Base-by-base conservation (phyloP, 1,140 invertebrate species). In the Calliphora vicina region DNA sequence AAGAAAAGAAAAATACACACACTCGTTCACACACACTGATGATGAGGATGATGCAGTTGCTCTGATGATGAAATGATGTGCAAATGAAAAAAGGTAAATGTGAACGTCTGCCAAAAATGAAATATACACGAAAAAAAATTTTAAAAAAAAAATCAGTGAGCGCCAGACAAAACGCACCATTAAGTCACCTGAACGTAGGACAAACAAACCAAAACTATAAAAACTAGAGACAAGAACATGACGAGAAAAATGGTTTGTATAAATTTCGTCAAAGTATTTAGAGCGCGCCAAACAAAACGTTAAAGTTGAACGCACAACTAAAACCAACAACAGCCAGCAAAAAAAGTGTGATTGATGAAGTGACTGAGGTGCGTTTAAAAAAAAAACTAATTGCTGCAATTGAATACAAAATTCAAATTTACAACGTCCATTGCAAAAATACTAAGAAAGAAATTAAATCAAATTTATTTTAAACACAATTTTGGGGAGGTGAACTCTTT, bases 111-210 rank as follows among this genome's bases (percentile, higher is more conserved):
- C 61, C 61, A 67, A 67, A 50, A 50, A 17, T 50, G 12, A 5
- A 8, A 35, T 8, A 35, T 13, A 57, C 6, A 57, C 50, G n/a
- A 13, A 57, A 17, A 57, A 57, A 17, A 57, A 42, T 35, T 35
- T n/a, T n/a, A n/a, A n/a, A n/a, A n/a, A n/a, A n/a, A n/a, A n/a
- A 35, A 76, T 42, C 29, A 35, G 29, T 78, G 74, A 78, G 74
- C 74, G 74, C 74, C 74, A 78, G 74, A 78, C 74, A 78, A 43
- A 45, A 78, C 74, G 74, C 74, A 78, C 74, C 74, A 78, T 78
- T 78, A 78, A 78, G 74, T 78, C 74, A 78, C 74, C 74, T 78
- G 74, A 78, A 78, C 74, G 74, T 23, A 78, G 0, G 27, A 57
- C 15, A 76, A 76, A n/a, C 13, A 76, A 35, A 35, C 25, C 35